Conservation (phyloP, 2,888 invertebrate species). For the Heteromyza rotundicornis region DNA sequence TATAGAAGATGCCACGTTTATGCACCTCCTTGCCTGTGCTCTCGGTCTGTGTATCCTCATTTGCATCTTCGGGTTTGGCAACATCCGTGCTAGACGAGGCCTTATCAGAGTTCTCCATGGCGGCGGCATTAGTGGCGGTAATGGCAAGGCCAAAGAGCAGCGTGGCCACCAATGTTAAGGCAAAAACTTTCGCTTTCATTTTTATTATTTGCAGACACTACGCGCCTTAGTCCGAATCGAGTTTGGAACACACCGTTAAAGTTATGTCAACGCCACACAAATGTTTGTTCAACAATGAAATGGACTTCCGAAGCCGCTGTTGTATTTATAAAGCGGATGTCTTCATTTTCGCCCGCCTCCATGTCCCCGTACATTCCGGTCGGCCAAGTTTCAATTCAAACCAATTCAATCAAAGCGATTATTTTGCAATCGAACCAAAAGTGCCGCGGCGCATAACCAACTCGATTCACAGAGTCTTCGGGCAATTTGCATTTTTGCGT, state of each 20-base stretch:
- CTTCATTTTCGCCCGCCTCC: conserved; percentile 22
- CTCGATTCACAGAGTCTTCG: not conserved
- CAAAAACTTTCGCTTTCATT: conserved; percentile 37
- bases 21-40: conserved; percentile 39
- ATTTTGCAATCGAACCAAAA: conserved; percentile 12
- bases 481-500: not conserved
- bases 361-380: not conserved
- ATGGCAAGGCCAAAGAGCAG: conserved; percentile 12
- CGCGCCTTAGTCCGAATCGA: not conserved
- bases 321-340: conserved; percentile 62
- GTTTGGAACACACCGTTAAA: conserved; percentile 17
- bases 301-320: conserved; percentile 56
- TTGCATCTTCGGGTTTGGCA: not conserved
- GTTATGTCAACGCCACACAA: conserved; percentile 46
- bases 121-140: conserved; percentile 2
- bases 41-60: conserved; percentile 20
- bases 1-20: conserved; percentile 50
- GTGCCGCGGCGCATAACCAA: not conserved
- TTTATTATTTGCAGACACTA: conserved; percentile 4
- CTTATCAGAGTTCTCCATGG: no score
- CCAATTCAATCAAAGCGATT: not conserved
- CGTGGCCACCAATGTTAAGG: conserved; percentile 22
- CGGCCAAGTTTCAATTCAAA: not conserved
- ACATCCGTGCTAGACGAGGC: not conserved
- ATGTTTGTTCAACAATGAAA: conserved; percentile 53